Evolutionary conservation across 2,888 invertebrate species (phyloP).

Genomic region (Catocala fraxini): DNA sequence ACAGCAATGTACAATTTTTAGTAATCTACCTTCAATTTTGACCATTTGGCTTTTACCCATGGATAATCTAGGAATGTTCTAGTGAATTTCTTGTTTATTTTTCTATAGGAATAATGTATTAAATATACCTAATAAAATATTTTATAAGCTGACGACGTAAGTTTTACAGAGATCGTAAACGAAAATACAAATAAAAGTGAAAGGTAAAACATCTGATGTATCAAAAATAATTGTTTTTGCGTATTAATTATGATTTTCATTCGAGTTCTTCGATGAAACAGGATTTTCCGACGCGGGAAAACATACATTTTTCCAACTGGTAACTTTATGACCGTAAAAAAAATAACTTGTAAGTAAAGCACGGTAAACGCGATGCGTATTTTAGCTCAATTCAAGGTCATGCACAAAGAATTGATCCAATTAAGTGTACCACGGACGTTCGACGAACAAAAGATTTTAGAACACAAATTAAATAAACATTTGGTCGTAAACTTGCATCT

Average conservation of each 20-base stretch:
- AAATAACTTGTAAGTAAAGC: slow-evolving; percentile 28
- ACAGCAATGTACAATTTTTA: too few relatives aligned
- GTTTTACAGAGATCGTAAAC: slow-evolving; percentile 21
- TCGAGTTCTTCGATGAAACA: background rate
- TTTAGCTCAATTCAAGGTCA: slow-evolving; percentile 49
- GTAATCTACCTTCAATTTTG: too few relatives aligned
- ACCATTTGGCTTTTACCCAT: too few relatives aligned
- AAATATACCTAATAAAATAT: too few relatives aligned
- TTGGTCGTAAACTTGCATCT: slow-evolving; percentile 15
- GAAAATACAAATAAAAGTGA: slow-evolving; percentile 17
- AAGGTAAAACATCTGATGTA: too few relatives aligned
- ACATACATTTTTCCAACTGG: slow-evolving; percentile 28
- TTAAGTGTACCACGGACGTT: slow-evolving; percentile 36
- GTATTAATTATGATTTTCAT: slow-evolving; percentile 1
- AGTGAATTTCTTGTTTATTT: too few relatives aligned
- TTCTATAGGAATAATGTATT: too few relatives aligned
- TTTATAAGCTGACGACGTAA: background rate
- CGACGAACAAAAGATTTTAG: slow-evolving; percentile 18
- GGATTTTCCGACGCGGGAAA: slow-evolving; percentile 16
- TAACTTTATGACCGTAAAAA: slow-evolving; percentile 34
- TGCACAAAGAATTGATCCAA: slow-evolving; percentile 50
- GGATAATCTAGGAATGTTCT: too few relatives aligned
- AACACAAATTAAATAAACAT: slow-evolving; percentile 12
- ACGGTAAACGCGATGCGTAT: slow-evolving; percentile 48
- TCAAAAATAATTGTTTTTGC: background rate